A percentile compares a stretch with the other conserved stretches of the same genome.
Conservation (phyloP, 2,797 vertebrate genomes). For the Rhinichthys osculus region DNA sequence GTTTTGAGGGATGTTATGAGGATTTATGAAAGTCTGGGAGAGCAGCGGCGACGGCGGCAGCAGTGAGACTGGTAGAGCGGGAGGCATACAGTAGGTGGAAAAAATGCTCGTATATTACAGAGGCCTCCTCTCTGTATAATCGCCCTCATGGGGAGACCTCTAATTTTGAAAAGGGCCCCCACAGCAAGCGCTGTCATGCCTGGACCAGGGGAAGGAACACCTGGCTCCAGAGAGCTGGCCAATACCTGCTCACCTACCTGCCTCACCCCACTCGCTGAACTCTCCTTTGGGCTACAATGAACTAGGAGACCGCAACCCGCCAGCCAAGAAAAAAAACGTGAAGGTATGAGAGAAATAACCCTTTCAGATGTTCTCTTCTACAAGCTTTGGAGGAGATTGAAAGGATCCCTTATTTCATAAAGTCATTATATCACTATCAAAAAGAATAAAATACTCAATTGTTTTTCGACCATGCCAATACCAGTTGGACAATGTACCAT, state of each 20-base stretch:
- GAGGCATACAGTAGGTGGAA: constrained; percentile 73
- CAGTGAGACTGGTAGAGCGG: constrained; percentile 16
- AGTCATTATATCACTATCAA: neutral
- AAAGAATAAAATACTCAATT: neutral
- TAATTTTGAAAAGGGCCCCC: constrained; percentile 80
- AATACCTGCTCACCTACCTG: constrained; percentile 65
- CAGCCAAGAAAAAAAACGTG: neutral
- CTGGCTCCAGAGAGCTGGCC: constrained; percentile 75
- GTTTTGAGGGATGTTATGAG: constrained; percentile 76
- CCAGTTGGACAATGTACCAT: neutral
- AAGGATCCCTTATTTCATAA: neutral
- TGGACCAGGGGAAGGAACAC: constrained; percentile 74
- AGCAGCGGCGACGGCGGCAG: constrained; percentile 43
- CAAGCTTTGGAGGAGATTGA: neutral
- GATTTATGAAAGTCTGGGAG: constrained; percentile 77
- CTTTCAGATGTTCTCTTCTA: neutral
- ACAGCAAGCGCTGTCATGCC: constrained; percentile 85
- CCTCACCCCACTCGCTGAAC: constrained; percentile 64
- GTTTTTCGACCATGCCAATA: neutral
- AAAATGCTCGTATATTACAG: constrained; percentile 82
- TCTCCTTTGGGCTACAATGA: constrained; percentile 65
- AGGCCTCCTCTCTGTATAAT: constrained; percentile 76
- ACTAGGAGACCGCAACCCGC: constrained; percentile 53
- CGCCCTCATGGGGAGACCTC: constrained; percentile 78
- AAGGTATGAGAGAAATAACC: constrained; percentile 14